Percentiles rank a stretch among this genome's conserved stretches.
Conservation (phyloP, 2,113 vertebrate genomes). For the Chloroceryle aenea region DNA sequence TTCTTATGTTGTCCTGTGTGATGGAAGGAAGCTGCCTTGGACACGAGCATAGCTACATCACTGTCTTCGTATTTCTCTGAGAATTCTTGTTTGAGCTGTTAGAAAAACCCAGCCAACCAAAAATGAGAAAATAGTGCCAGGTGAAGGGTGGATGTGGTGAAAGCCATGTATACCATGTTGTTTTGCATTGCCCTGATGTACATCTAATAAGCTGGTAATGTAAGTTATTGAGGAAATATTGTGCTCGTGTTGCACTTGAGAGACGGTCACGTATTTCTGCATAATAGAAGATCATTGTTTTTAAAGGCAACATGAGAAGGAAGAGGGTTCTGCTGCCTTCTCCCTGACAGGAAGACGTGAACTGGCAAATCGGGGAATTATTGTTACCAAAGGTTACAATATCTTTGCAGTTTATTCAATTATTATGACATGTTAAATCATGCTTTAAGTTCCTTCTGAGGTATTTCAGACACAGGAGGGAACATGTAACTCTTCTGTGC, state of each 20-base stretch:
- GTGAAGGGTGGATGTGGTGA: not conserved
- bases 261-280: not conserved
- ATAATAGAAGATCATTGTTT: not conserved
- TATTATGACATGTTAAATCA: not conserved
- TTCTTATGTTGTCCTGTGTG: not conserved
- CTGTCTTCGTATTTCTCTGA: not conserved
- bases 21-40: not conserved
- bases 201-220: not conserved
- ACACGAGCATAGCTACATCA: not conserved
- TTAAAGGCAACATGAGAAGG: not conserved
- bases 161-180: rapidly evolving
- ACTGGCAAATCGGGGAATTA: slow-evolving; percentile 4
- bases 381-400: slow-evolving; percentile 5
- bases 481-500: not conserved
- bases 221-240: not conserved
- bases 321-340: not conserved
- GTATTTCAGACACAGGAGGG: slow-evolving; percentile 31
- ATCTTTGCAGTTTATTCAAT: slow-evolving; percentile 18
- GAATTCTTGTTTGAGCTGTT: not conserved
- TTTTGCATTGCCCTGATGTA: not conserved
- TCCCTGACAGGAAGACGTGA: not conserved
- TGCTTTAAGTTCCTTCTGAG: slow-evolving; percentile 12
- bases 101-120: not conserved
- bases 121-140: not conserved
- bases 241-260: not conserved